Evolutionary conservation across 2,888 invertebrate genomes (phyloP).

Genomic region (Tineola bisselliella): DNA sequence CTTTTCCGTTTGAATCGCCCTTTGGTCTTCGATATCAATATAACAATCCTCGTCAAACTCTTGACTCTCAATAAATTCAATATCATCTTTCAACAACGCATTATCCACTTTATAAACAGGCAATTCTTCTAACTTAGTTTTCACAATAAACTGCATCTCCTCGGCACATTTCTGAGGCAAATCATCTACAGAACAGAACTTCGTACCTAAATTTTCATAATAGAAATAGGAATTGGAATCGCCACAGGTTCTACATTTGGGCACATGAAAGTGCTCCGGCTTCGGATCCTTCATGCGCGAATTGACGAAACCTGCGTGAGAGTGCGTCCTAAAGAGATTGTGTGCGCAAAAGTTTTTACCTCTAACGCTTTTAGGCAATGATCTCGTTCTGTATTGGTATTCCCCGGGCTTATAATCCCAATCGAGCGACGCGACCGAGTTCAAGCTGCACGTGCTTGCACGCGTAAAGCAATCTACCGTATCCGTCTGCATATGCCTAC

Average conservation of each 20-base stretch:
- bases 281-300: constrained; percentile 44
- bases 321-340: constrained; percentile 42
- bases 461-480: background rate
- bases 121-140: constrained; percentile 31
- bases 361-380: constrained; percentile 32
- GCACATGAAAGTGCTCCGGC: constrained; percentile 53
- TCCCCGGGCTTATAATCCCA: constrained; percentile 44
- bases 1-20: background rate
- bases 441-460: constrained; percentile 26
- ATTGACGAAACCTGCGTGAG: constrained; percentile 53
- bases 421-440: constrained; percentile 50
- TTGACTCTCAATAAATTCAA: constrained; percentile 50
- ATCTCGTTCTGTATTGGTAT: constrained; percentile 31
- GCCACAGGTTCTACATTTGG: constrained; percentile 42
- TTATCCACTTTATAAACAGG: constrained; percentile 28
- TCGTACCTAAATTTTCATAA: constrained; percentile 24
- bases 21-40: constrained; percentile 33
- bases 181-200: constrained; percentile 42
- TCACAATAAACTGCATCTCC: constrained; percentile 26
- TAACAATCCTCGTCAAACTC: constrained; percentile 58
- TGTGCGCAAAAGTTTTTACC: constrained; percentile 16
- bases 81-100: constrained; percentile 23
- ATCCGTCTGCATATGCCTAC: constrained; percentile 37
- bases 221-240: constrained; percentile 18
- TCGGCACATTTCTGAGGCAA: constrained; percentile 34